A percentile compares a stretch with the other conserved stretches of the same genome.
Evolutionary conservation across 2,888 invertebrate genomes (phyloP).

Genomic region (Leptothorax acervorum): DNA sequence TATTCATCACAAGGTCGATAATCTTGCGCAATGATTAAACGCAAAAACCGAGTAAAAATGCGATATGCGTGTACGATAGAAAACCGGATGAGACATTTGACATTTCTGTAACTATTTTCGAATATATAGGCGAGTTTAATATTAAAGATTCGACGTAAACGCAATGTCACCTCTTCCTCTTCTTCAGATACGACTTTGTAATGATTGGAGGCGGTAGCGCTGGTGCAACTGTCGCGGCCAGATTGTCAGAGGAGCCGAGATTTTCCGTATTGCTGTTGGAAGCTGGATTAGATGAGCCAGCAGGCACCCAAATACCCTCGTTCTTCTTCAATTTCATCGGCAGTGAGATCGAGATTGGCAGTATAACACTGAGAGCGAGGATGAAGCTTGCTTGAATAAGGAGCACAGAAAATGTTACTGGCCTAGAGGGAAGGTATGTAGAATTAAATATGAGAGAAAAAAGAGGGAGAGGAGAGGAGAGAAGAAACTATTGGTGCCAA

Average conservation of each 20-base stretch:
- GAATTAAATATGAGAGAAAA: neutral
- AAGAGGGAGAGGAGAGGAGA: neutral
- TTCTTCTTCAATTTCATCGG: conserved; percentile 96
- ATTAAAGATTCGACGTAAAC: too few species aligned
- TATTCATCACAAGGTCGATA: neutral
- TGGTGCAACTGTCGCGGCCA: conserved; percentile 90
- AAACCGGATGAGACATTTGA: neutral
- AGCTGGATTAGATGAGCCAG: conserved; percentile 94
- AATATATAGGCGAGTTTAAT: too few species aligned
- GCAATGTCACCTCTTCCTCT: neutral
- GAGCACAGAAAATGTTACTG: conserved; percentile 91
- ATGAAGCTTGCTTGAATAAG: conserved; percentile 91
- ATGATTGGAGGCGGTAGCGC: conserved; percentile 91
- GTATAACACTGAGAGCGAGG: conserved; percentile 94
- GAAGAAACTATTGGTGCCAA: neutral
- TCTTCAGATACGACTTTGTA: conserved; percentile 90
- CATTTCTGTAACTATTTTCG: neutral
- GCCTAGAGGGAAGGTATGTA: conserved; percentile 93
- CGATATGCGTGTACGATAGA: too few species aligned
- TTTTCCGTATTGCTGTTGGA: conserved; percentile 91
- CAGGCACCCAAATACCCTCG: conserved; percentile 95
- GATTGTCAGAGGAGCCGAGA: conserved; percentile 91
- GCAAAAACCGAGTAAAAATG: neutral
- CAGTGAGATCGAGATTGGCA: conserved; percentile 95
- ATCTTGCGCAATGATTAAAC: neutral